Percentiles rank a stretch among this genome's conserved stretches.
These are phyloP conservation scores for Selenia dentaria DNA, from an alignment of 2,888 invertebrate species.

Conservation along the genomic window DNA sequence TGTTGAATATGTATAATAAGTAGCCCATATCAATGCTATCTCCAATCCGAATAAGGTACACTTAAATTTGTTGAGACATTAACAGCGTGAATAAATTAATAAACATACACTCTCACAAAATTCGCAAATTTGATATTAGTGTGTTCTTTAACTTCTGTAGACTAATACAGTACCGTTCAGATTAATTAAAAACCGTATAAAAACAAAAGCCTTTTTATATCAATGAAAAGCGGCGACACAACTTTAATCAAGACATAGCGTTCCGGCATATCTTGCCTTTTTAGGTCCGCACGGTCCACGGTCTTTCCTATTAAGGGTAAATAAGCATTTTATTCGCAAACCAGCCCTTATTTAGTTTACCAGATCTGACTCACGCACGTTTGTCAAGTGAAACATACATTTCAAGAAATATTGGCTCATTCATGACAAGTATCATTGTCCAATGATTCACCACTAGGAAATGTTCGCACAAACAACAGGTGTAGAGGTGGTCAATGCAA, in stretches of 20 bases:
- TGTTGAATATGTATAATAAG: too few species aligned
- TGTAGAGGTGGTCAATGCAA: slow-evolving; percentile 60
- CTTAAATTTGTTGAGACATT: too few species aligned
- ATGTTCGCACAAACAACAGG: slow-evolving; percentile 63
- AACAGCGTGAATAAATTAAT: too few species aligned
- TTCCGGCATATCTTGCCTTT: slow-evolving; percentile 75
- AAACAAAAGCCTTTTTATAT: slow-evolving; percentile 5
- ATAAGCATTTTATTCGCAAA: slow-evolving; percentile 64
- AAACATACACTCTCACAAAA: too few species aligned
- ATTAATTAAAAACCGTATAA: background rate
- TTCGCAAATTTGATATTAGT: too few species aligned
- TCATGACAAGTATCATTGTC: slow-evolving; percentile 47
- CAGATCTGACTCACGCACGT: slow-evolving; percentile 60
- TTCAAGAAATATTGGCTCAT: slow-evolving; percentile 50
- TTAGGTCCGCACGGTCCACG: slow-evolving; percentile 56
- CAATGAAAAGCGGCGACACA: slow-evolving; percentile 14
- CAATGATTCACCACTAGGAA: slow-evolving; percentile 60
- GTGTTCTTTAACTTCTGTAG: too few species aligned
- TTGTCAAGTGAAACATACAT: slow-evolving; percentile 56
- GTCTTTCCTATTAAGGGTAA: slow-evolving; percentile 65
- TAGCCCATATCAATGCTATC: too few species aligned
- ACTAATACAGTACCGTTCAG: background rate
- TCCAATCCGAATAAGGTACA: too few species aligned
- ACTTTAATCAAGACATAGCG: slow-evolving; percentile 41
- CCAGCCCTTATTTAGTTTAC: slow-evolving; percentile 73